A percentile compares a stretch with the other conserved stretches of the same genome.
These are phyloP conservation scores for Kryptopterus vitreolus DNA, from an alignment of 2,797 vertebrate species.

Conservation along the genomic window DNA sequence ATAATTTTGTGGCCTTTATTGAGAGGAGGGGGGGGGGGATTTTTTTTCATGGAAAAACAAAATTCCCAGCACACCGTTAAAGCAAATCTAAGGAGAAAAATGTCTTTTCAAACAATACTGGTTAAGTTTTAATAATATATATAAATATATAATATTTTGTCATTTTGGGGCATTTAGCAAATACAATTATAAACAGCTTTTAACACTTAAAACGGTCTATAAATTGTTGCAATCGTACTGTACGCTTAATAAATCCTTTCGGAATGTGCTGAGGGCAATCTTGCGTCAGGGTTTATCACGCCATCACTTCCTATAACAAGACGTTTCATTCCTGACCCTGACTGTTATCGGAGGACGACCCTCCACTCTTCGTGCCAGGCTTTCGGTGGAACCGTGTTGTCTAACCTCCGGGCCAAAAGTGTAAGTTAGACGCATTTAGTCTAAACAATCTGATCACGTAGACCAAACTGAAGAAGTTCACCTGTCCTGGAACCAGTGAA, in stretches of 20 bases:
- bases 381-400: constrained; percentile 14
- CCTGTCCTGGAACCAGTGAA: constrained; percentile 61
- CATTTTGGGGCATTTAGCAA: too few relatives aligned
- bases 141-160: too few relatives aligned
- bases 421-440: constrained; percentile 66
- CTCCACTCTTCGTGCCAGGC: neutral
- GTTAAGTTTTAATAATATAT: too few relatives aligned
- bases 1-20: neutral
- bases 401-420: constrained; percentile 24
- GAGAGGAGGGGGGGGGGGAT: too few relatives aligned
- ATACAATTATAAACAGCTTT: neutral
- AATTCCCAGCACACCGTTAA: too few relatives aligned
- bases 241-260: neutral
- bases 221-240: neutral
- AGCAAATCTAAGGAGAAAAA: too few relatives aligned
- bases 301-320: neutral
- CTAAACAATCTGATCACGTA: constrained; percentile 68
- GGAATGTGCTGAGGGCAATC: neutral
- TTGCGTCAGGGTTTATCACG: neutral
- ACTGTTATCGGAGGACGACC: too few relatives aligned
- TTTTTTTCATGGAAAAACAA: neutral
- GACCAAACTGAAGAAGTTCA: constrained; percentile 63
- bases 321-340: neutral
- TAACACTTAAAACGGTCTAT: neutral
- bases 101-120: too few relatives aligned